Evolutionary conservation across 2,797 vertebrate genomes (phyloP), one percentile per base, ranked within the genome.

Genomic region (Dallia pectoralis): DNA sequence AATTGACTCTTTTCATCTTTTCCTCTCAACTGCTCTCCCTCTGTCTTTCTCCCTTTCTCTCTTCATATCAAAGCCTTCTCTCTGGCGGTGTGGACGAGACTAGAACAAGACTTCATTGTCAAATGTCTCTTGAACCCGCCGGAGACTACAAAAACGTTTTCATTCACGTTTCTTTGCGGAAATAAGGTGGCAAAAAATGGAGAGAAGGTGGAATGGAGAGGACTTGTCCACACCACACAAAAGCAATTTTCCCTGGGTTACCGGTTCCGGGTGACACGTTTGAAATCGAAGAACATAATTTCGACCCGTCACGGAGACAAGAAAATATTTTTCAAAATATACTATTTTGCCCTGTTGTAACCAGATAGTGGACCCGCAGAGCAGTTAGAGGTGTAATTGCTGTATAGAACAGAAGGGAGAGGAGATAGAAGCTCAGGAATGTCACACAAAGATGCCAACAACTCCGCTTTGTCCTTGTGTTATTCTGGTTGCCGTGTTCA

Each of bases 211-310:
- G 79, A 82, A 79, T 71, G 25, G 62, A 85, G 74, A 79, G 63
- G 53, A 77, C 68, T 79, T 56, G 18, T 70, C 71, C 64, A 51
- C 44, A 16, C n/a, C 12, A 29, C 48, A 82, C 59, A 75, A 15
- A 69, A 70, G 76, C 68, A 0, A 67, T 30, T 72, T 72, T 64
- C 59, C n/a, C 30, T 18, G 64, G 25, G 22, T 56, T 64, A 15
- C 56, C 22, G 63, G 63, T 69, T n/a, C 30, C 65, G 27, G 65
- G 76, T 3, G 51, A 70, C 76, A 68, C 71, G 78, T 75, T 81
- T 82, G 85, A 84, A 91, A 84, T 8, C 0, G 76, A 88, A 89
- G 82, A 84, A 79, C 85, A 91, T 89, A 83, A 87, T 91, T 90
- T 91, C 79, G 70, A 53, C 69, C 83, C 78, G 19, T 88, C 77